phyloP scores from a whole-genome alignment of 1,140 invertebrate species.

The Choristoneura fumiferana region DNA sequence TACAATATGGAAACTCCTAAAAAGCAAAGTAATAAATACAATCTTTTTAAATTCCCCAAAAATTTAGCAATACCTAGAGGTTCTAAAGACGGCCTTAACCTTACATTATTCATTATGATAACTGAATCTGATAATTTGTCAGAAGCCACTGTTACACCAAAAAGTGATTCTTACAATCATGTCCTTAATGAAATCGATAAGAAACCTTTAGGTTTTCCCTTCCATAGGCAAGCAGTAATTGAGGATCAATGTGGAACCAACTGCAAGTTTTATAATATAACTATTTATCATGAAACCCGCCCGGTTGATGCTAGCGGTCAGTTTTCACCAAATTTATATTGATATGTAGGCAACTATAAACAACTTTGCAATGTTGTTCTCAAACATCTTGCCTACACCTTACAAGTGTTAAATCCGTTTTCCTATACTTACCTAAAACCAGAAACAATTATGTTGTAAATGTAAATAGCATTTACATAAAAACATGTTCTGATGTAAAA shows the following conservation, averaged over 20 bases:
- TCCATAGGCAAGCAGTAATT: constrained; percentile 43
- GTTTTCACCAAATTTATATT: constrained; percentile 55
- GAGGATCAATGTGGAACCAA: constrained; percentile 40
- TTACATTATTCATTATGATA: constrained; percentile 60
- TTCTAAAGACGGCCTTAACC: constrained; percentile 48
- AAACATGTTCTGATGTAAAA: too few species aligned
- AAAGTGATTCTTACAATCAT: constrained; percentile 1
- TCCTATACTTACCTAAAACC: too few species aligned
- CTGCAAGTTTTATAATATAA: constrained; percentile 61
- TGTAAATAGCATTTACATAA: too few species aligned
- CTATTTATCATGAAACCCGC: constrained; percentile 52
- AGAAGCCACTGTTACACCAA: constrained; percentile 7
- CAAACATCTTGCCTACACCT: too few species aligned
- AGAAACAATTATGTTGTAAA: too few species aligned
- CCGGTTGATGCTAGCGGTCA: constrained; percentile 36
- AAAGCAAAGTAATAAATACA: constrained; percentile 41
- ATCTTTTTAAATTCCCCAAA: constrained; percentile 59
- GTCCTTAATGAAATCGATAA: constrained; percentile 28
- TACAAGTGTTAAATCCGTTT: too few species aligned
- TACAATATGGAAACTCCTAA: constrained; percentile 42
- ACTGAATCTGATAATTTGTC: constrained; percentile 31
- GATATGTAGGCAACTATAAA: too few species aligned
- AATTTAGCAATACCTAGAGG: constrained; percentile 61
- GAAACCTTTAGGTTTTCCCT: constrained; percentile 63
- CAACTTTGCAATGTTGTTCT: too few species aligned